phyloP scores from a whole-genome alignment of 2,888 invertebrate genomes.

The Amphipoea lucens region DNA sequence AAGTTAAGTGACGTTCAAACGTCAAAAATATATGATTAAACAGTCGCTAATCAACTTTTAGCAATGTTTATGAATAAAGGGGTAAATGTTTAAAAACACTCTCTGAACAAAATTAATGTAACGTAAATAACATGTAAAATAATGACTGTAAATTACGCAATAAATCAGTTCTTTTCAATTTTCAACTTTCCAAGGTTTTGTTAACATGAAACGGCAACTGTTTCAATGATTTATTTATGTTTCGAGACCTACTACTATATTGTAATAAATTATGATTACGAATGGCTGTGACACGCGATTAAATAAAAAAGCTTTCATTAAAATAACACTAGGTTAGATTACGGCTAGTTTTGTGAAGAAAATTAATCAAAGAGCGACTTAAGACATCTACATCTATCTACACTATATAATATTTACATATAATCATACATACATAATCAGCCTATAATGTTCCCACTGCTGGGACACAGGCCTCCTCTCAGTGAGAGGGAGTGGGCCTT shows the following conservation, averaged over 20 bases:
- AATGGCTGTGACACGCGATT: conserved; percentile 49
- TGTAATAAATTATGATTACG: conserved; percentile 54
- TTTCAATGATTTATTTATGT: conserved; percentile 49
- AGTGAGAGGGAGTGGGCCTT: no score
- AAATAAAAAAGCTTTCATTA: conserved; percentile 33
- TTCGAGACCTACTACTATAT: conserved; percentile 52
- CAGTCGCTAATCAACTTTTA: not conserved
- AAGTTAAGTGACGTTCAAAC: no score
- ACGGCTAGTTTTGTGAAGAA: not conserved
- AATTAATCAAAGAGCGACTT: not conserved
- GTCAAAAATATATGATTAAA: no score
- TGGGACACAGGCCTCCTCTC: no score
- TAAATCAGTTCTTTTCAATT: conserved; percentile 54
- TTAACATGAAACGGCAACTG: conserved; percentile 49
- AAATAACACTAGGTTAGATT: conserved; percentile 10
- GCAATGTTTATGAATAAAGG: not conserved
- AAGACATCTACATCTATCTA: no score
- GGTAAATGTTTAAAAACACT: not conserved
- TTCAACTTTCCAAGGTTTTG: conserved; percentile 39
- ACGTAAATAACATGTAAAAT: conserved; percentile 34
- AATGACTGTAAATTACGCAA: conserved; percentile 34
- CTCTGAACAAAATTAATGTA: conserved; percentile 4
- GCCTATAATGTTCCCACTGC: no score
- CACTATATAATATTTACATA: no score
- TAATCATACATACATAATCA: no score